Conservation (phyloP, 2,888 invertebrate genomes). For the Lydus trimaculatus region DNA sequence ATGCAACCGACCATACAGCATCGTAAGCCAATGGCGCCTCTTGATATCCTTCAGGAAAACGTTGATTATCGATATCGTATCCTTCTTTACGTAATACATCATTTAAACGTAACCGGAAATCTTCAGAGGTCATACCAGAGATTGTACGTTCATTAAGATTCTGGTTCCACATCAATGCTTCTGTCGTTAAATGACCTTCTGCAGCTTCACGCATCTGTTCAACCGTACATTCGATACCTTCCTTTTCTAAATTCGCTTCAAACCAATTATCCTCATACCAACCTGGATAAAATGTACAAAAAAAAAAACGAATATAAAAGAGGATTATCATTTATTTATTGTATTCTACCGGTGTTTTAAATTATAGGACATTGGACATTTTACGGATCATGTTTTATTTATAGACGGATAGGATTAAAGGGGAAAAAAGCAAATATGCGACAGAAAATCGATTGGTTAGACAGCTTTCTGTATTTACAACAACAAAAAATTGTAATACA, state of each 20-base stretch:
- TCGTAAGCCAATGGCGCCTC: slow-evolving; percentile 99
- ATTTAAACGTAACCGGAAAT: slow-evolving; percentile 88
- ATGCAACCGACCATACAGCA: slow-evolving; percentile 98
- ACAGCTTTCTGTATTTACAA: neutral
- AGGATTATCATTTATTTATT: neutral
- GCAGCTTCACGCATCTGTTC: slow-evolving; percentile 95
- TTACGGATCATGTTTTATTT: neutral
- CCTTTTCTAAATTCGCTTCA: slow-evolving; percentile 83
- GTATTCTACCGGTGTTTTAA: neutral
- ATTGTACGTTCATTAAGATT: slow-evolving; percentile 89
- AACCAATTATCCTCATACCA: slow-evolving; percentile 99
- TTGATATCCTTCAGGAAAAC: slow-evolving; percentile 93
- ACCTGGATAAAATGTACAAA: slow-evolving; percentile 61
- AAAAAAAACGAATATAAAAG: slow-evolving; percentile 27
- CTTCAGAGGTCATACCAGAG: slow-evolving; percentile 94
- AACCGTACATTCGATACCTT: slow-evolving; percentile 89
- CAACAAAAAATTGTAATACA: too few relatives aligned
- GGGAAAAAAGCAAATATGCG: neutral
- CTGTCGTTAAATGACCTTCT: slow-evolving; percentile 97
- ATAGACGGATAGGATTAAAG: slow-evolving; percentile 3
- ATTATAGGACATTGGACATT: neutral
- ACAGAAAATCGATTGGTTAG: neutral
- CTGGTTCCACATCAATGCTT: slow-evolving; percentile 98
- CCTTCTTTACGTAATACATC: slow-evolving; percentile 79
- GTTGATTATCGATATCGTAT: slow-evolving; percentile 85